A percentile compares a stretch with the other conserved stretches of the same genome.
Evolutionary conservation across 2,797 vertebrate species (phyloP).

Genomic region (Tokudaia muenninki): DNA sequence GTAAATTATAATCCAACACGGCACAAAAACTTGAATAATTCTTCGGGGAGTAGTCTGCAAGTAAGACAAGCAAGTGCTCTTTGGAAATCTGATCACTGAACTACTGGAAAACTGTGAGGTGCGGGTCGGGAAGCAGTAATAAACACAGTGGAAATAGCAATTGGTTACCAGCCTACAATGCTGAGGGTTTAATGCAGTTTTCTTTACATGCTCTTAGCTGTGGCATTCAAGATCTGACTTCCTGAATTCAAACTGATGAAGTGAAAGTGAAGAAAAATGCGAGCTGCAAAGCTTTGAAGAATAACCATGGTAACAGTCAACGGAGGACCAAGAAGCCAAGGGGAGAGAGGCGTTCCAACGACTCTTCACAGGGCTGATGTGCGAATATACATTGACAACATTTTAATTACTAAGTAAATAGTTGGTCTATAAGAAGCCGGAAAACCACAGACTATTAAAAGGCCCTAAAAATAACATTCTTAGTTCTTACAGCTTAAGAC

Average conservation of each 20-base stretch:
- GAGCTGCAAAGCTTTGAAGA: not conserved
- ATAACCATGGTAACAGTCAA: not conserved
- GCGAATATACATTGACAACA: not conserved
- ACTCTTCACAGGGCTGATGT: not conserved
- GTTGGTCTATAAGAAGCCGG: not conserved
- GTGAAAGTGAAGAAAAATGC: not conserved
- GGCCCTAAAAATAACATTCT: not conserved
- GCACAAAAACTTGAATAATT: not conserved
- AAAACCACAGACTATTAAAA: not conserved
- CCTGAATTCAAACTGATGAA: not conserved
- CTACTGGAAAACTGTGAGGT: not conserved
- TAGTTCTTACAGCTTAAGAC: not conserved
- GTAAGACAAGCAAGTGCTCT: not conserved
- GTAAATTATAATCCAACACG: not conserved
- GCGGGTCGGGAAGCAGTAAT: not conserved
- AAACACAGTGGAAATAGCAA: not conserved
- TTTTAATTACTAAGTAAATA: slow-evolving; percentile 22
- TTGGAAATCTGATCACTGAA: not conserved
- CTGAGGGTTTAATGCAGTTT: not conserved
- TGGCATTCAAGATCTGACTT: not conserved
- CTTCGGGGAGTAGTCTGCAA: not conserved
- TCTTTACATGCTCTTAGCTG: not conserved
- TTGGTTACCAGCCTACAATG: not conserved
- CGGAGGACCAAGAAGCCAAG: not conserved
- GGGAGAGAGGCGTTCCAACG: not conserved